A percentile compares a stretch with the other conserved stretches of the same genome.
phyloP scores from a whole-genome alignment of 2,797 vertebrate genomes.

The Antrozous pallidus region DNA sequence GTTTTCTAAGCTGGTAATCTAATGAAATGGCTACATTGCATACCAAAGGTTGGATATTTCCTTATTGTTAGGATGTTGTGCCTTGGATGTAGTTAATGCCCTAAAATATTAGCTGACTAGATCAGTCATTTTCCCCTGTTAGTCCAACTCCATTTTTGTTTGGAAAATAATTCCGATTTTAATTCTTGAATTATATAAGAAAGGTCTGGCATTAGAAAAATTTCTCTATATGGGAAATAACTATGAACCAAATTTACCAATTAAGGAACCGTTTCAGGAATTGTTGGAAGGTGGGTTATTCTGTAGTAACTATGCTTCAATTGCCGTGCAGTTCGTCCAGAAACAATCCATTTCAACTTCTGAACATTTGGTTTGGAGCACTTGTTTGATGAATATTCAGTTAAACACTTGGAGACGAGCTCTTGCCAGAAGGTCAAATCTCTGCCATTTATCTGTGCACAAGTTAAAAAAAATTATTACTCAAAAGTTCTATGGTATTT shows the following conservation, averaged over 20 bases:
- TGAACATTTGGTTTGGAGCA: conserved; percentile 91
- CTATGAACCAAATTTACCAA: conserved; percentile 51
- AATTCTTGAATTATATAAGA: not conserved
- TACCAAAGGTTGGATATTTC: not conserved
- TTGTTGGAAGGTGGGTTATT: conserved; percentile 95
- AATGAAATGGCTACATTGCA: not conserved
- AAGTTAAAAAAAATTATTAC: not conserved
- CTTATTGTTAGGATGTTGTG: not conserved
- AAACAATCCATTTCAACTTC: conserved; percentile 96
- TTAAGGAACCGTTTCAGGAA: conserved; percentile 91
- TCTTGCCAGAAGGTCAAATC: conserved; percentile 92
- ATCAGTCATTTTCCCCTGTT: not conserved
- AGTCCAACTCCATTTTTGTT: conserved; percentile 6
- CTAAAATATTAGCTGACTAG: not conserved
- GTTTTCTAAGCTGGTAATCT: conserved; percentile 31
- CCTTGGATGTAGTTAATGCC: not conserved
- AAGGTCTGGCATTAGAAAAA: not conserved
- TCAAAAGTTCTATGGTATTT: not conserved
- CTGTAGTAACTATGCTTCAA: conserved; percentile 96
- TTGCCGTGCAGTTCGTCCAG: conserved; percentile 93
- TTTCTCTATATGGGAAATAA: conserved; percentile 12
- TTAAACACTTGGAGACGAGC: conserved; percentile 93
- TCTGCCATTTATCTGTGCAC: conserved; percentile 87
- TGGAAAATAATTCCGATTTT: conserved; percentile 15
- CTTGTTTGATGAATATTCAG: conserved; percentile 93